A percentile compares a stretch with the other conserved stretches of the same genome.
Conservation (phyloP, 2,888 invertebrate genomes). For the Tillus elongatus region DNA sequence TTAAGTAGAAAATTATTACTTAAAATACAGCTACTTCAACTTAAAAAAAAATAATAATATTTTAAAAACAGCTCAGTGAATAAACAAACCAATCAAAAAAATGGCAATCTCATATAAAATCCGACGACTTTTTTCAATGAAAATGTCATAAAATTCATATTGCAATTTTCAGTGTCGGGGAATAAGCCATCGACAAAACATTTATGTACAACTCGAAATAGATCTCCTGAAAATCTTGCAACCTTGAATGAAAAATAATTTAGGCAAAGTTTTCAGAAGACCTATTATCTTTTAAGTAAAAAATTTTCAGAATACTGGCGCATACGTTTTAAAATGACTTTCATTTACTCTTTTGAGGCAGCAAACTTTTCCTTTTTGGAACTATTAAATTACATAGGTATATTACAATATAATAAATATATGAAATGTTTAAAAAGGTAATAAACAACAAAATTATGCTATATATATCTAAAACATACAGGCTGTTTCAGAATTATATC, state of each 20-base stretch:
- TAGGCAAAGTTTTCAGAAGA: constrained; percentile 15
- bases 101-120: too few relatives aligned
- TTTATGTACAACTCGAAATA: neutral
- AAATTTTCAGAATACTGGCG: constrained; percentile 30
- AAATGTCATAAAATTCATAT: constrained; percentile 16
- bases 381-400: too few relatives aligned
- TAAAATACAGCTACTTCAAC: constrained; percentile 18
- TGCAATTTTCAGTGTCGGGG: constrained; percentile 4
- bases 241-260: constrained; percentile 11
- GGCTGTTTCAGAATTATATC: too few relatives aligned
- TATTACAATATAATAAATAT: too few relatives aligned
- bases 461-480: too few relatives aligned
- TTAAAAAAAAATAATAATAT: constrained; percentile 5
- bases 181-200: neutral
- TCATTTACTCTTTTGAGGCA: constrained; percentile 2
- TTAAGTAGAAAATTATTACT: constrained; percentile 24
- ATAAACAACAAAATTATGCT: too few relatives aligned
- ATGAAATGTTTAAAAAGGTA: too few relatives aligned
- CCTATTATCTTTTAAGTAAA: constrained; percentile 1
- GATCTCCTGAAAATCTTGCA: neutral
- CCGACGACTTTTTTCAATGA: too few relatives aligned
- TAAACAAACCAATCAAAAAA: too few relatives aligned
- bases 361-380: constrained; percentile 3
- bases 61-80: constrained; percentile 15
- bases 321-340: constrained; percentile 34